phyloP scores from a whole-genome alignment of 2,797 vertebrate species.

The Amblyraja radiata region DNA sequence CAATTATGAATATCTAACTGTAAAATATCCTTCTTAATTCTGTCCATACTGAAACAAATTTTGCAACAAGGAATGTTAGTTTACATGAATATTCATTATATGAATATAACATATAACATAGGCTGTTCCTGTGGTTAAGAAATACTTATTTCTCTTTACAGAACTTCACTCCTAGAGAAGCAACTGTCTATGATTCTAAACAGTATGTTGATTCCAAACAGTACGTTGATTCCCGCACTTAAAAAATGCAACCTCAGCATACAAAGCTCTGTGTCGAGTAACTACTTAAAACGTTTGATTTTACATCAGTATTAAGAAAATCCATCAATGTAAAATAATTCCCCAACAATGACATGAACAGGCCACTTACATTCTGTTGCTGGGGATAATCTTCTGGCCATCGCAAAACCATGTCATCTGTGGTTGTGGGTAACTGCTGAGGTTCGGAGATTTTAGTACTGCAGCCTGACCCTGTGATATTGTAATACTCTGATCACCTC shows the following conservation, averaged over 20 bases:
- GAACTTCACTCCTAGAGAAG: not conserved
- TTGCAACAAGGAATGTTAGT: not conserved
- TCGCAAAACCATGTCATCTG: constrained; percentile 90
- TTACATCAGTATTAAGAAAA: not conserved
- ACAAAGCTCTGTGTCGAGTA: not conserved
- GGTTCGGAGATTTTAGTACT: constrained; percentile 62
- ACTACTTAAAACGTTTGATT: not conserved
- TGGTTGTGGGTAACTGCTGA: constrained; percentile 71
- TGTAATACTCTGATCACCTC: constrained; percentile 65
- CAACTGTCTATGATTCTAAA: not conserved
- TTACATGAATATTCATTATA: not conserved
- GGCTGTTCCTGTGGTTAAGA: not conserved
- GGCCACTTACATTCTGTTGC: constrained; percentile 76
- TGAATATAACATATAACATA: not conserved
- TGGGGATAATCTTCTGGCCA: constrained; percentile 86
- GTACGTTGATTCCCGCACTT: not conserved
- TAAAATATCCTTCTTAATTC: not conserved
- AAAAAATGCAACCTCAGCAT: not conserved
- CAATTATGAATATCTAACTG: not conserved
- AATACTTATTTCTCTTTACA: not conserved
- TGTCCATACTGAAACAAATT: not conserved
- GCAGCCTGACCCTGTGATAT: constrained; percentile 71
- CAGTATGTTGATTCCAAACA: not conserved
- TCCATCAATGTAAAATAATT: not conserved
- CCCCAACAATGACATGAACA: too few relatives aligned